Evolutionary conservation across 2,113 vertebrate species (phyloP).

Genomic region (Neogale vison): DNA sequence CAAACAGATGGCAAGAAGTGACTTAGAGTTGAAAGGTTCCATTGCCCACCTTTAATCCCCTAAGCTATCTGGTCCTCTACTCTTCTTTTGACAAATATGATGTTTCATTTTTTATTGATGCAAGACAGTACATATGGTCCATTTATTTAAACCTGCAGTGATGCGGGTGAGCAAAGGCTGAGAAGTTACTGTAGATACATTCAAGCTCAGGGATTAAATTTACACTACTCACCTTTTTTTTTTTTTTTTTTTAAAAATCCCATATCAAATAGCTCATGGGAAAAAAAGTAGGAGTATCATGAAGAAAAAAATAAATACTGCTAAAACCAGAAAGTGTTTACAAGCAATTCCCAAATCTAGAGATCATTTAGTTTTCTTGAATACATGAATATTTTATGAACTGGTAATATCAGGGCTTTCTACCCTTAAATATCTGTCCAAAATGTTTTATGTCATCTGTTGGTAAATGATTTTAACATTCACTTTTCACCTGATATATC

Average conservation of each 20-base stretch:
- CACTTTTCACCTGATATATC: slow-evolving; percentile 82
- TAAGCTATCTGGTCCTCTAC: background rate
- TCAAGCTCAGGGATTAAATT: slow-evolving; percentile 13
- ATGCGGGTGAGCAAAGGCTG: background rate
- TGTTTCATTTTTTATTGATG: background rate
- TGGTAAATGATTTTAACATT: slow-evolving; percentile 86
- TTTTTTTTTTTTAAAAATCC: background rate
- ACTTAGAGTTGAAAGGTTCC: slow-evolving; percentile 47
- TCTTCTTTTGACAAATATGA: background rate
- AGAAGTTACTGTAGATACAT: background rate
- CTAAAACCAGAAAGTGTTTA: slow-evolving; percentile 45
- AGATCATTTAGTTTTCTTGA: slow-evolving; percentile 68
- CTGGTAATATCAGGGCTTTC: slow-evolving; percentile 53
- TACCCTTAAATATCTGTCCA: slow-evolving; percentile 69
- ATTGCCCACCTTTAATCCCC: background rate
- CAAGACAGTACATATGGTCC: background rate
- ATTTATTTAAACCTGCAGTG: slow-evolving; percentile 50
- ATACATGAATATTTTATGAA: slow-evolving; percentile 76
- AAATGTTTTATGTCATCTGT: slow-evolving; percentile 74
- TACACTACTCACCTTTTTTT: background rate
- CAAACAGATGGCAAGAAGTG: background rate
- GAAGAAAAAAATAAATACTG: background rate
- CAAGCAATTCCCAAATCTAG: background rate
- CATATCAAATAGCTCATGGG: background rate
- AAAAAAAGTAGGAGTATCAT: slow-evolving; percentile 1